These are phyloP conservation scores for Crossocerus cetratus DNA, from an alignment of 2,888 invertebrate species.

Conservation along the genomic window DNA sequence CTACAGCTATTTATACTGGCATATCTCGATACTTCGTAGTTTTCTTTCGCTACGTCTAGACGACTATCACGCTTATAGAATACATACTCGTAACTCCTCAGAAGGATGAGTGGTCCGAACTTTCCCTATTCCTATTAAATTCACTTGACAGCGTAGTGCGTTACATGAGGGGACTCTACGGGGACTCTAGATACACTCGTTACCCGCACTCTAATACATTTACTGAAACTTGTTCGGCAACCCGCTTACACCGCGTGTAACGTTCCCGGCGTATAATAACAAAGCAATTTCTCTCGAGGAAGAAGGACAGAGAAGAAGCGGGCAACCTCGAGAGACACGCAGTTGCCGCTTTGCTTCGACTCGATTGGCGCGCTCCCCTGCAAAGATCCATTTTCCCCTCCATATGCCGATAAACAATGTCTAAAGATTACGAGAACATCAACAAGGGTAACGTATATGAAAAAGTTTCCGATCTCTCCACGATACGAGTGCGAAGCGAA, in stretches of 20 bases:
- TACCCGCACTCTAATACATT: neutral
- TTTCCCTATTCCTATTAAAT: neutral
- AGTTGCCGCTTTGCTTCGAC: neutral
- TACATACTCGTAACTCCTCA: neutral
- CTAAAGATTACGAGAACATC: slow-evolving; percentile 7
- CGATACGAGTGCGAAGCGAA: slow-evolving; percentile 42
- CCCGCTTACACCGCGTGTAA: neutral
- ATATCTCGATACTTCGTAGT: too few relatives aligned
- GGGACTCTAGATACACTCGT: neutral
- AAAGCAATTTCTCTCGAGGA: neutral
- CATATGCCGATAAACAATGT: neutral
- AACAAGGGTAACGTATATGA: slow-evolving; percentile 23
- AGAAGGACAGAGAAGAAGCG: slow-evolving; percentile 10
- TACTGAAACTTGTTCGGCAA: slow-evolving; percentile 2
- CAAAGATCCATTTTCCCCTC: neutral
- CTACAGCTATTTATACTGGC: neutral
- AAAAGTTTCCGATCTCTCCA: slow-evolving; percentile 14
- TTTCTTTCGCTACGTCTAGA: too few relatives aligned
- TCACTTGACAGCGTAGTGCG: neutral
- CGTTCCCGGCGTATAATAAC: neutral
- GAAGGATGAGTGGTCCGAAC: slow-evolving; percentile 2
- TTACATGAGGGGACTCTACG: neutral
- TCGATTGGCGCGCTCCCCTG: slow-evolving; percentile 4
- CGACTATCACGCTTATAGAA: neutral
- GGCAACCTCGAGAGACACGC: slow-evolving; percentile 15